phyloP scores from a whole-genome alignment of 2,797 vertebrate species.

The Phataginus tetradactyla region DNA sequence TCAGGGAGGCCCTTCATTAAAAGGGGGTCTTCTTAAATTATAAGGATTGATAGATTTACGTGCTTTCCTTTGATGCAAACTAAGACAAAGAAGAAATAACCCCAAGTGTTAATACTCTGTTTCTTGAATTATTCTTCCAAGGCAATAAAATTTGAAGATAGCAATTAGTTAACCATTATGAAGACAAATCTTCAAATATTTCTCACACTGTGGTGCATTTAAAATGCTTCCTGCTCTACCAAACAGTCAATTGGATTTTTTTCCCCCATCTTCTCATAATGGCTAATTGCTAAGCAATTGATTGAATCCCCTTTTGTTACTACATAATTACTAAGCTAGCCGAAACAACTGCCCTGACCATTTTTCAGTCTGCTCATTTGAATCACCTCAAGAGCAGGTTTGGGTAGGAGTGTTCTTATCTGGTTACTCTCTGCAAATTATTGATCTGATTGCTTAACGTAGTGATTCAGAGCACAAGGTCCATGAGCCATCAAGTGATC shows the following conservation, averaged over 20 bases:
- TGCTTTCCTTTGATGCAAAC: conserved; percentile 10
- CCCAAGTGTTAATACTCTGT: conserved; percentile 66
- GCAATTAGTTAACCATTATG: conserved; percentile 82
- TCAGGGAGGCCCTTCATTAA: background rate
- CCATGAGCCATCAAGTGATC: background rate
- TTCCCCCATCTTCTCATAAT: conserved; percentile 53
- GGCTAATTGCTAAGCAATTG: conserved; percentile 78
- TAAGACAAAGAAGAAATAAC: conserved; percentile 65
- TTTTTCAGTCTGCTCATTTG: conserved; percentile 21
- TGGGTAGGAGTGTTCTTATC: background rate
- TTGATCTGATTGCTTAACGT: background rate
- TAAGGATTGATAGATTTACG: background rate
- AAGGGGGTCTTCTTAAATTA: conserved; percentile 5
- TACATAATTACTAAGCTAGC: conserved; percentile 65
- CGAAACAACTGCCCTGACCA: background rate
- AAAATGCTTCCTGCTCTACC: conserved; percentile 78
- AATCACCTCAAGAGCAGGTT: conserved; percentile 33
- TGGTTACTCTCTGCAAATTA: conserved; percentile 25
- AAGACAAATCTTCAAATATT: conserved; percentile 82
- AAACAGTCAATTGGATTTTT: conserved; percentile 73
- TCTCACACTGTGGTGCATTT: conserved; percentile 77
- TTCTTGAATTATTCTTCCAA: conserved; percentile 78
- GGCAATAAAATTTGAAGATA: conserved; percentile 79
- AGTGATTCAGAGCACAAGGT: background rate
- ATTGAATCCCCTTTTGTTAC: conserved; percentile 68